A percentile compares a stretch with the other conserved stretches of the same genome.
Evolutionary conservation across 2,113 vertebrate genomes (phyloP).

Genomic region (Lamprologus lemairii): DNA sequence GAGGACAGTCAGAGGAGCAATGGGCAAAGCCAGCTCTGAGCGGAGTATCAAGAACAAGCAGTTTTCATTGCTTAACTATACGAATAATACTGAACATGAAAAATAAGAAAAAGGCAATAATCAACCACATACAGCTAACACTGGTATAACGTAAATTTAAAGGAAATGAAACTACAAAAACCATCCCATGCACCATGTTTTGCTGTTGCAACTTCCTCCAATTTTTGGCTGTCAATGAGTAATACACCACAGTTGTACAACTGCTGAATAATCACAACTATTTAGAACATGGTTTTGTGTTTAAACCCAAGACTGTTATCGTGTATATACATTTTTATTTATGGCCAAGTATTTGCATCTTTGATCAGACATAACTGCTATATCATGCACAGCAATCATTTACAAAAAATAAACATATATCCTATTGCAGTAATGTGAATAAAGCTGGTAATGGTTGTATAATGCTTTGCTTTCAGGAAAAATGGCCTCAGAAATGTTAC

Average conservation of each 20-base stretch:
- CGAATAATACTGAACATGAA: neutral
- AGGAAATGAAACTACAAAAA: slow-evolving; percentile 53
- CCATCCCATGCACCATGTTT: neutral
- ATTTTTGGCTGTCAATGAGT: slow-evolving; percentile 9
- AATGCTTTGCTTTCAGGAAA: neutral
- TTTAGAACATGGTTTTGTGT: neutral
- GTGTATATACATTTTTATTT: neutral
- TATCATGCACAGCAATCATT: neutral
- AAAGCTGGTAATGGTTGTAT: neutral
- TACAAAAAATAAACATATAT: neutral
- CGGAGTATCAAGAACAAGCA: neutral
- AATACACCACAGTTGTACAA: neutral
- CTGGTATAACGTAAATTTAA: neutral
- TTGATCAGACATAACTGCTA: neutral
- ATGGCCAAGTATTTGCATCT: neutral
- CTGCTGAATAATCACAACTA: neutral
- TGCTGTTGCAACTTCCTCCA: slow-evolving; percentile 37
- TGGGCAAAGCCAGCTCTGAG: neutral
- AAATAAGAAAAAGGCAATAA: neutral
- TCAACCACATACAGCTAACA: neutral
- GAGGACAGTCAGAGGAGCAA: neutral
- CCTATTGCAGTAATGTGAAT: neutral
- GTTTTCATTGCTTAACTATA: neutral
- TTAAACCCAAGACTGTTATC: neutral
- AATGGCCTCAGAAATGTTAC: neutral